A percentile compares a stretch with the other conserved stretches of the same genome.
Evolutionary conservation across 1,140 invertebrate genomes (phyloP).

Genomic region (Drosophila sturtevanti): DNA sequence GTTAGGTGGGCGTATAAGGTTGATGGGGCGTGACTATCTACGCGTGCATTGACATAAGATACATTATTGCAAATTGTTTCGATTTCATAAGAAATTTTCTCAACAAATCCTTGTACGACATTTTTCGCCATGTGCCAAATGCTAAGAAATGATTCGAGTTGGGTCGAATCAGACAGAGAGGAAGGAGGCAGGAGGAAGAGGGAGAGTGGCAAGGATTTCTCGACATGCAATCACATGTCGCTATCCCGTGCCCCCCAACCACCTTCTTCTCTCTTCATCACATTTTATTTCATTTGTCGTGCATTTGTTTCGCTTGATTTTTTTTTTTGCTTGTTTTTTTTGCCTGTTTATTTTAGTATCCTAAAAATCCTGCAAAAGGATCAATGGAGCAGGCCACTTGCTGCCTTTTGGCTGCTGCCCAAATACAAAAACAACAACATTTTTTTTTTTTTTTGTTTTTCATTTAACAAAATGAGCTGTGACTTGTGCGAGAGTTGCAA

Average conservation of each 20-base stretch:
- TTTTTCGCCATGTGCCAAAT: slow-evolving; percentile 49
- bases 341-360: slow-evolving; percentile 12
- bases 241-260: not conserved
- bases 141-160: slow-evolving; percentile 15
- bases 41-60: slow-evolving; percentile 75
- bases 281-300: slow-evolving; percentile 69
- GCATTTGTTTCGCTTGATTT: slow-evolving; percentile 62
- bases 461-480: slow-evolving; percentile 67
- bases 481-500: slow-evolving; percentile 10
- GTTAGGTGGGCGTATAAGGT: not conserved
- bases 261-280: slow-evolving; percentile 20
- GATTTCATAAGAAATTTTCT: slow-evolving; percentile 73
- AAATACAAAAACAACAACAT: slow-evolving; percentile 35
- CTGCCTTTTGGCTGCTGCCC: slow-evolving; percentile 64
- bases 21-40: slow-evolving; percentile 25
- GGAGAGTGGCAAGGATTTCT: slow-evolving; percentile 15
- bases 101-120: slow-evolving; percentile 53
- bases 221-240: slow-evolving; percentile 64
- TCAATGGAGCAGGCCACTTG: slow-evolving; percentile 39
- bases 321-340: slow-evolving; percentile 10
- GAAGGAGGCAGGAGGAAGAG: no score
- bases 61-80: slow-evolving; percentile 81
- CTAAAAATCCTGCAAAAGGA: slow-evolving; percentile 28
- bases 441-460: slow-evolving; percentile 51
- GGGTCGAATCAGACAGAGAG: not conserved